phyloP scores from a whole-genome alignment of 2,113 vertebrate genomes.

The Dunckerocampus dactyliophorus region DNA sequence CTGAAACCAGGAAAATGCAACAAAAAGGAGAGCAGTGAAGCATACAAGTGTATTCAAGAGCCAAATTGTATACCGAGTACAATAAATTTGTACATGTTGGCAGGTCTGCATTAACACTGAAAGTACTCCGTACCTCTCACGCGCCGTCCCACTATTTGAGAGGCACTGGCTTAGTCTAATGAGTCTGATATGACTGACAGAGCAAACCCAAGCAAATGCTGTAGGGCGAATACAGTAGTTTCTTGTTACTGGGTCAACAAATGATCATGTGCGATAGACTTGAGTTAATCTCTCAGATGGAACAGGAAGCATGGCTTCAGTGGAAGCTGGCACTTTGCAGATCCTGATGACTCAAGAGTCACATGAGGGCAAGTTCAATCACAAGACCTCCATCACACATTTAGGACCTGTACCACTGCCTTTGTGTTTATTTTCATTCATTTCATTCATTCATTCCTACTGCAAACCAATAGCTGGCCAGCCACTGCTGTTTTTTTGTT shows the following conservation, averaged over 20 bases:
- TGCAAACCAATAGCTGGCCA: too few species aligned
- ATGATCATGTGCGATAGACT: constrained; percentile 15
- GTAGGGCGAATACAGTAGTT: constrained; percentile 30
- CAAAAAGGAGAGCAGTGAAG: too few species aligned
- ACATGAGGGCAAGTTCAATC: constrained; percentile 42
- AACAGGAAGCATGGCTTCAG: constrained; percentile 23
- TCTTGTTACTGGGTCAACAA: constrained; percentile 22
- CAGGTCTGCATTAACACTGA: too few species aligned
- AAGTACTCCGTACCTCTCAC: too few species aligned
- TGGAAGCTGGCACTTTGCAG: constrained; percentile 18
- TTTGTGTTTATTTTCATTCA: constrained; percentile 11
- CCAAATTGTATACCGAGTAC: too few species aligned
- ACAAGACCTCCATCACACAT: constrained; percentile 16
- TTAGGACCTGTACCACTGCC: neutral
- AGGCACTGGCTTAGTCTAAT: constrained; percentile 57
- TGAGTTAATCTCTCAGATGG: constrained; percentile 24
- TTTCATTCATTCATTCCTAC: too few species aligned
- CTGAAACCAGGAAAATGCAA: too few species aligned
- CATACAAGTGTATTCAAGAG: too few species aligned
- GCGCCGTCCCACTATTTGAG: too few species aligned
- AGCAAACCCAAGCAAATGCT: constrained; percentile 18
- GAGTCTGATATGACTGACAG: constrained; percentile 37
- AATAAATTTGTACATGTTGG: too few species aligned
- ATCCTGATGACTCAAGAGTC: constrained; percentile 53
- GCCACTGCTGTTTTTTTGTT: too few species aligned